Conservation (phyloP, 2,113 vertebrate genomes). For the Anas platyrhynchos region DNA sequence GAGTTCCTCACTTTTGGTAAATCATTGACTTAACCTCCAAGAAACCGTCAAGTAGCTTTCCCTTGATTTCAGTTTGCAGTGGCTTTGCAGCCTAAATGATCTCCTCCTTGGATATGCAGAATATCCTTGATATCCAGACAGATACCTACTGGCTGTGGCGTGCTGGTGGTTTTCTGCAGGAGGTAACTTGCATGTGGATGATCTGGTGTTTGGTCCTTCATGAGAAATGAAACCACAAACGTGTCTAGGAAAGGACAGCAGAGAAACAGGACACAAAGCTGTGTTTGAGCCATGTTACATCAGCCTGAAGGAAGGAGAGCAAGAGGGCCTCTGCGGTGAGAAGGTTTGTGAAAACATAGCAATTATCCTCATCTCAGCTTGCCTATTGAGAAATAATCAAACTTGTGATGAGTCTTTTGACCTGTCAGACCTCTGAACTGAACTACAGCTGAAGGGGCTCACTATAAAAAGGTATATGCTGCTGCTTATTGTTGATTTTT, state of each 20-base stretch:
- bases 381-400: slow-evolving; percentile 41
- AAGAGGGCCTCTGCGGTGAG: background rate
- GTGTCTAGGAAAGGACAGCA: background rate
- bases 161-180: background rate
- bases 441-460: slow-evolving; percentile 8
- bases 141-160: background rate
- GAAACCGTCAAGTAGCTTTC: background rate
- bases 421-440: slow-evolving; percentile 14
- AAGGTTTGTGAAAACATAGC: background rate
- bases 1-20: slow-evolving; percentile 25
- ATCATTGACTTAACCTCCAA: background rate
- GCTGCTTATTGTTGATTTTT: slow-evolving; percentile 48
- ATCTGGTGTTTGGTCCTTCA: background rate
- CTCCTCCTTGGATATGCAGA: background rate
- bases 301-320: background rate
- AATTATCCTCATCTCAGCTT: slow-evolving; percentile 23
- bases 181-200: accelerated
- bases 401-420: slow-evolving; percentile 29
- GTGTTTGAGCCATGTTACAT: background rate
- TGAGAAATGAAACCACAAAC: background rate
- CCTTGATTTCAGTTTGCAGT: slow-evolving; percentile 1
- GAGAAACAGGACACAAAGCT: background rate
- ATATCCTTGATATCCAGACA: background rate
- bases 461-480: background rate
- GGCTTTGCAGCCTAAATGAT: background rate